A percentile compares a stretch with the other conserved stretches of the same genome.
These are phyloP conservation scores for Xyrauchen texanus DNA, from an alignment of 2,113 vertebrate species.

Conservation along the genomic window DNA sequence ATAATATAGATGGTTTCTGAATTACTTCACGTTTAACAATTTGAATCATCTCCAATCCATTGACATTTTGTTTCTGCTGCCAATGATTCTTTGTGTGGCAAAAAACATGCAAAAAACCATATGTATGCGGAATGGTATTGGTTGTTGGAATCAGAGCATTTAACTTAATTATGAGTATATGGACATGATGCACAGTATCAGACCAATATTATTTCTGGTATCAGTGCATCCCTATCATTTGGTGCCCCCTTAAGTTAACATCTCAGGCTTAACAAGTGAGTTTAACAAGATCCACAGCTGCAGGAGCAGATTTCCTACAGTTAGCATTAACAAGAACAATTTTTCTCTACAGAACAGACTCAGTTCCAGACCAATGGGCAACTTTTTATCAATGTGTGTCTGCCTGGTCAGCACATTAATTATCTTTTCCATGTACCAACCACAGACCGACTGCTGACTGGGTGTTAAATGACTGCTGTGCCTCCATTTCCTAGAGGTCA, in stretches of 20 bases:
- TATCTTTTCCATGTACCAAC: conserved; percentile 23
- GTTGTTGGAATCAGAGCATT: too few relatives aligned
- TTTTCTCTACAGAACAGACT: background rate
- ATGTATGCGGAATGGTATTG: too few relatives aligned
- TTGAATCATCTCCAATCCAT: too few relatives aligned
- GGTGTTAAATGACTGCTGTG: conserved; percentile 42
- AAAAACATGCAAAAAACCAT: too few relatives aligned
- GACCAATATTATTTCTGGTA: too few relatives aligned
- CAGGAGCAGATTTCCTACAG: background rate
- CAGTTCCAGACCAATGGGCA: background rate
- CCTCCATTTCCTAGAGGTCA: conserved; percentile 39
- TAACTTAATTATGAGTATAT: too few relatives aligned
- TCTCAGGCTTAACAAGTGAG: background rate
- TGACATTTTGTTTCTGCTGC: too few relatives aligned
- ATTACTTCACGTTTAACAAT: too few relatives aligned
- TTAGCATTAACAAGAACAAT: conserved; percentile 5
- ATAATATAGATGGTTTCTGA: too few relatives aligned
- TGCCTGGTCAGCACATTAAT: conserved; percentile 30
- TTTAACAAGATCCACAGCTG: conserved; percentile 3
- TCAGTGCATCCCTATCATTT: background rate
- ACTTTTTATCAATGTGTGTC: conserved; percentile 13
- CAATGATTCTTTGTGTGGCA: too few relatives aligned
- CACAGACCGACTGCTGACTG: background rate
- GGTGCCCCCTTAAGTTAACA: background rate
- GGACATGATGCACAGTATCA: too few relatives aligned